phyloP scores from a whole-genome alignment of 2,888 invertebrate species.

The Morpho deidamia region DNA sequence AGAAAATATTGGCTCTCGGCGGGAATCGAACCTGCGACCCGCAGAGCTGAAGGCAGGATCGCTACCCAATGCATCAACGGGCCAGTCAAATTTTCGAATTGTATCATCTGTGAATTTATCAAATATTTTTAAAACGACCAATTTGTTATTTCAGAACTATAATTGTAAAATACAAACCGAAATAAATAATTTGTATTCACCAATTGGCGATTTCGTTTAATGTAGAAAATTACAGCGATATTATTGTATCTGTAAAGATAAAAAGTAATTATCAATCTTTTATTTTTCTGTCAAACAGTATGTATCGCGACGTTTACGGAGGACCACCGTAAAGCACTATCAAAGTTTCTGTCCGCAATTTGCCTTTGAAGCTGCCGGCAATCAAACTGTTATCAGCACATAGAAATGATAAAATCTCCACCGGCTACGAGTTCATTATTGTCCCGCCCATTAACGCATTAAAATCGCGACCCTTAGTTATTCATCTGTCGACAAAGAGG shows the following conservation, averaged over 20 bases:
- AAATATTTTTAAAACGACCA: too few species aligned
- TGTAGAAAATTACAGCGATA: slow-evolving; percentile 15
- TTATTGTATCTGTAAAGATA: slow-evolving; percentile 24
- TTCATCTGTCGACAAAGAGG: slow-evolving; percentile 63
- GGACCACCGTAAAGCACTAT: slow-evolving; percentile 48
- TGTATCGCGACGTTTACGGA: slow-evolving; percentile 21
- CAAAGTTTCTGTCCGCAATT: slow-evolving; percentile 57
- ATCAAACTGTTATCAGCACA: slow-evolving; percentile 61
- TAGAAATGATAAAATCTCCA: slow-evolving; percentile 65
- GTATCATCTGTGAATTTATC: too few species aligned
- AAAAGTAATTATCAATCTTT: slow-evolving; percentile 22
- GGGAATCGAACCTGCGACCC: too few species aligned
- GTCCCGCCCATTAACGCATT: slow-evolving; percentile 75
- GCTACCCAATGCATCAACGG: too few species aligned
- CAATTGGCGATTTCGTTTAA: slow-evolving; percentile 6
- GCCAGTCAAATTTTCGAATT: too few species aligned
- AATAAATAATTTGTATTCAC: too few species aligned
- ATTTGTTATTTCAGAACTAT: too few species aligned
- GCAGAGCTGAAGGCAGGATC: too few species aligned
- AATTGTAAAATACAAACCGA: too few species aligned
- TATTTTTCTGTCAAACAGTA: slow-evolving; percentile 20
- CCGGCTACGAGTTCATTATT: slow-evolving; percentile 65
- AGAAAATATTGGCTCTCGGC: too few species aligned
- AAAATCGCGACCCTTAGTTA: slow-evolving; percentile 74
- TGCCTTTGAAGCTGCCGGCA: slow-evolving; percentile 73